Percentiles rank a stretch among this genome's conserved stretches.
Conservation (phyloP, 2,888 invertebrate genomes). For the Trissolcus brochymenae region DNA sequence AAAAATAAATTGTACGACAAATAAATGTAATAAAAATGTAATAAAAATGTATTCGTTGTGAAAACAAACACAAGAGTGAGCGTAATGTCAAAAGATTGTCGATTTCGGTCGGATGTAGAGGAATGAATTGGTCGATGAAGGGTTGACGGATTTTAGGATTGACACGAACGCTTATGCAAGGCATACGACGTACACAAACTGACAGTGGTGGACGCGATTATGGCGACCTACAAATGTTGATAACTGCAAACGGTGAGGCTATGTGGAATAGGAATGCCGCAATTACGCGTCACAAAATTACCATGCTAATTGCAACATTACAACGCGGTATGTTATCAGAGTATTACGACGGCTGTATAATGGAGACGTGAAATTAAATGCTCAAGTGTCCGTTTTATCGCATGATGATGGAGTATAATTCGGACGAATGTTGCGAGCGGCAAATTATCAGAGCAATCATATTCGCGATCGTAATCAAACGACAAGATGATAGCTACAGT, state of each 20-base stretch:
- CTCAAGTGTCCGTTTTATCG: conserved; percentile 57
- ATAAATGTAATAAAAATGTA: too few relatives aligned
- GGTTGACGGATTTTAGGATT: too few relatives aligned
- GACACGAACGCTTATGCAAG: too few relatives aligned
- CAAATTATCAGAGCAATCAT: conserved; percentile 57
- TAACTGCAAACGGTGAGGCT: conserved; percentile 35
- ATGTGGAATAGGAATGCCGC: conserved; percentile 51
- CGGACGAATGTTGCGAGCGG: conserved; percentile 53
- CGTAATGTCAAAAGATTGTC: too few relatives aligned
- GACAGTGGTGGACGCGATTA: conserved; percentile 26
- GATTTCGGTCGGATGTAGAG: too few relatives aligned
- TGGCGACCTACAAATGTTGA: conserved; percentile 51
- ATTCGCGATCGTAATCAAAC: conserved; percentile 54
- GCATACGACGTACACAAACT: conserved; percentile 27
- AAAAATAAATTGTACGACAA: too few relatives aligned
- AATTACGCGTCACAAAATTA: conserved; percentile 56
- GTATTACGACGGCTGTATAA: conserved; percentile 54
- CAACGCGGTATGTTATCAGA: conserved; percentile 53
- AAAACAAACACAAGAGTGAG: too few relatives aligned
- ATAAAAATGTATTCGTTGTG: too few relatives aligned
- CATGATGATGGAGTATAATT: conserved; percentile 55
- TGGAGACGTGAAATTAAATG: conserved; percentile 55
- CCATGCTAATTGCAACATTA: conserved; percentile 58
- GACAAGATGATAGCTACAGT: conserved; percentile 53
- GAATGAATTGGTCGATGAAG: too few relatives aligned